Evolutionary conservation across 1,140 invertebrate species (phyloP), one percentile per base, ranked within the genome.

Genomic region (Drosophila leontia): DNA sequence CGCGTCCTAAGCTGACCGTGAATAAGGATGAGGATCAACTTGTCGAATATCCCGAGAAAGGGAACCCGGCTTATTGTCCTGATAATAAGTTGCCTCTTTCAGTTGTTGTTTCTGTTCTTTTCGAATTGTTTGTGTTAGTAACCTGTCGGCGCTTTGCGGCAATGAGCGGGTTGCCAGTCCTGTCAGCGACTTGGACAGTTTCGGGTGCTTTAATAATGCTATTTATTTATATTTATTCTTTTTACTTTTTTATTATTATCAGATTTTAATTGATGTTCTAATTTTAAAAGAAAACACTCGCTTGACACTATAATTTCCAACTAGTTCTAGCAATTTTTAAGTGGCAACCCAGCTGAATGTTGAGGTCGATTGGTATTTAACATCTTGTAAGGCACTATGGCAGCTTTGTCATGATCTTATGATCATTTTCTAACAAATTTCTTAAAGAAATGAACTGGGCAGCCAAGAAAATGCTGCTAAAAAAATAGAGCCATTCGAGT

Each of bases 11-110:
- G 67, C 67, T 71, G 69, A 71, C 53, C 67, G 51, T 69, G 67
- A 57, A 58, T 47, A 17, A 32, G 65, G 50, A 71, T 58, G 42
- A 58, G 69, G 69, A 71, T 71, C 69, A 70, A 57, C 50, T 70
- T 71, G 48, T 70, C 50, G 62, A 42, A 68, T 7, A 63, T 67
- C 11, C 26, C 47, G 37, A 2, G 37, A 45, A 47, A 26, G 59
- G 23, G 11, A 34, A 34, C 35, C 67, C 45, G 15, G 19, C 47
- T 35, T 44, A 35, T 35, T 19, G 26, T 12, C 17, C n/a, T 15
- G 64, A 55, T 53, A 53, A 44, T 51, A 69, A 69, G 29, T 35
- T 29, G 15, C 19, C 39, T 44, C 17, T 35, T 19, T 15, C 17
- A 37, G 12, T 39, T 55, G 35, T 55, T 56, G 13, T 37, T 37